Base-by-base conservation (phyloP, 2,888 invertebrate species). In the Epirrita christyi region DNA sequence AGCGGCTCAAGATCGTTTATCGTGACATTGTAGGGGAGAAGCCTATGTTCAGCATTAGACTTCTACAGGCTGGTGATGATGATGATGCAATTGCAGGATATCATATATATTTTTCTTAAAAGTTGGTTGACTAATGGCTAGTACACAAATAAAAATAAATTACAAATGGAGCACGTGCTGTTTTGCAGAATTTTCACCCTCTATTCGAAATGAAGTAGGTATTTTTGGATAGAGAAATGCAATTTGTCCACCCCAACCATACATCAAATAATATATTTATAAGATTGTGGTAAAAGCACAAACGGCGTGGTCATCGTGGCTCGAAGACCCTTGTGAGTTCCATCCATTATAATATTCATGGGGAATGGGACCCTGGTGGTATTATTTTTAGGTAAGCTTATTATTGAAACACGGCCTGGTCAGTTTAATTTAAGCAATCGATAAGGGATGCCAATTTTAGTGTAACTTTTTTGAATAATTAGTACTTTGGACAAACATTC, bases 251-350 rank as follows among this genome's bases (percentile, higher is more conserved):
- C 71, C 73, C 74, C 55, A 55, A 63, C 62, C 71, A 74, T 78
- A 75, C 76, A 75, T 76, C 75, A 76, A 67, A 75, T 84, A 83
- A 85, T 81, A 75, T 85, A 86, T 86, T 85, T 84, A 86, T 86
- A 79, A 80, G 80, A 73, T 80, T 73, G 67, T 65, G 69, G 72
- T 73, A 73, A 75, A 74, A 77, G 75, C 75, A 72, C 73, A 70
- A 55, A 68, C 66, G 65, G 62, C 63, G 66, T 75, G 84, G 83
- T 81, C 83, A 85, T 68, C 78, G 71, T 72, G 68, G 66, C 70
- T 76, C 76, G 78, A 76, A 79, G 75, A 73, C 76, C 75, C 77
- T 72, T 61, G 70, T 65, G 72, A 41, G 64, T 73, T 68, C 68
- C 66, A 68, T 66, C 70, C 68, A 78, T 81, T 81, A 80, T 69